These are phyloP conservation scores for Leucopsar rothschildi DNA, from an alignment of 2,113 vertebrate genomes.

Conservation along the genomic window DNA sequence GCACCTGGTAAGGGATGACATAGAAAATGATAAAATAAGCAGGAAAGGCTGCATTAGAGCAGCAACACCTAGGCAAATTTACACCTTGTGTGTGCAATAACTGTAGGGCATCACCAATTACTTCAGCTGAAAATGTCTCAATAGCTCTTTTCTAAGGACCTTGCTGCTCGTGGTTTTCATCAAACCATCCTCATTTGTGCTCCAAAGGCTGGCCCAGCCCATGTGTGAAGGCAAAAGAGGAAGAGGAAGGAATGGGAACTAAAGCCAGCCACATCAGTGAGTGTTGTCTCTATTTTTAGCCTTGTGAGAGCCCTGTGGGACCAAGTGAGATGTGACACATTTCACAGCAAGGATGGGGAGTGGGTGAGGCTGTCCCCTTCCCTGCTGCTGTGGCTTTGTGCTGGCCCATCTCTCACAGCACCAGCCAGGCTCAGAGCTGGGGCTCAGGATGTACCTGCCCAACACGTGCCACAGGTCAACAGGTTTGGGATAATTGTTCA, in stretches of 20 bases:
- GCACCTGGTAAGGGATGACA: background rate
- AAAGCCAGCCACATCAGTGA: background rate
- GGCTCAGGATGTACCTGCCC: background rate
- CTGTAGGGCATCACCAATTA: background rate
- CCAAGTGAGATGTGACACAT: background rate
- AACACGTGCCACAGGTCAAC: background rate
- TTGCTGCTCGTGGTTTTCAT: background rate
- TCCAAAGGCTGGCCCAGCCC: background rate
- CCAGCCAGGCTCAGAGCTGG: no score
- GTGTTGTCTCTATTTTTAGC: background rate
- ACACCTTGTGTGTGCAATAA: background rate
- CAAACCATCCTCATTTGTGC: background rate
- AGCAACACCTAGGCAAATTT: slow-evolving; percentile 9
- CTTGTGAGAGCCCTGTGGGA: background rate
- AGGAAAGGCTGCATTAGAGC: background rate
- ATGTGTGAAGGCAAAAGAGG: background rate
- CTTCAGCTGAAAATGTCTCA: background rate
- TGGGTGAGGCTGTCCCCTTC: background rate
- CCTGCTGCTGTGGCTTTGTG: background rate
- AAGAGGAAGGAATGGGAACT: background rate
- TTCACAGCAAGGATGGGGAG: background rate
- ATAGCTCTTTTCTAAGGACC: background rate
- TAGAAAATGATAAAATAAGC: slow-evolving; percentile 7
- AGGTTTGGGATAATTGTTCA: background rate
- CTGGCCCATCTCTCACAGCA: background rate